phyloP scores from a whole-genome alignment of 2,113 vertebrate genomes.

The Sisor rabdophorus region DNA sequence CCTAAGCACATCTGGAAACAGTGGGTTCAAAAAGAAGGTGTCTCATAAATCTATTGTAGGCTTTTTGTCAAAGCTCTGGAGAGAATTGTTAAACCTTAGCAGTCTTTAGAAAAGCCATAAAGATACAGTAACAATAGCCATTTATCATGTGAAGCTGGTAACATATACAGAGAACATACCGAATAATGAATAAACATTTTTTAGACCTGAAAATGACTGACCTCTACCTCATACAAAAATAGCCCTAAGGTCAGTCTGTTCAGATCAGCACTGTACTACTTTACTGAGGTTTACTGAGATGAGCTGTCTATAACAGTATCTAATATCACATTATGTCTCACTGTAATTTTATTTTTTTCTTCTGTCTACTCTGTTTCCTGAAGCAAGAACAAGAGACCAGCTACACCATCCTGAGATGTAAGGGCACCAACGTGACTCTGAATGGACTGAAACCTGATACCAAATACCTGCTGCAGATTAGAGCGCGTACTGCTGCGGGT shows the following conservation, averaged over 20 bases:
- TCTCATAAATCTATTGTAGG: constrained; percentile 64
- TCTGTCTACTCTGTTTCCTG: constrained; percentile 57
- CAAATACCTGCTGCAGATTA: constrained; percentile 91
- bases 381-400: constrained; percentile 99
- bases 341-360: constrained; percentile 48
- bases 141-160: constrained; percentile 58
- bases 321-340: constrained; percentile 6
- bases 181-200: constrained; percentile 44
- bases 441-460: constrained; percentile 91
- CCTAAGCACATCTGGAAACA: constrained; percentile 71
- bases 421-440: constrained; percentile 90
- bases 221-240: not conserved
- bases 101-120: constrained; percentile 68
- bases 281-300: constrained; percentile 6
- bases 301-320: constrained; percentile 7
- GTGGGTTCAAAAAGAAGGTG: constrained; percentile 57
- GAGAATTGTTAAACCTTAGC: constrained; percentile 47
- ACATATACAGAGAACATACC: constrained; percentile 42
- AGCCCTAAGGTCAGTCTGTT: constrained; percentile 8
- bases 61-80: constrained; percentile 52
- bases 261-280: constrained; percentile 17
- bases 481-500: constrained; percentile 92
- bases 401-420: constrained; percentile 94
- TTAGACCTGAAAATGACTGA: not conserved
- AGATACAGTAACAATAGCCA: constrained; percentile 55